Evolutionary conservation across 2,888 invertebrate genomes (phyloP).

Genomic region (Pristionchus maxplancki): DNA sequence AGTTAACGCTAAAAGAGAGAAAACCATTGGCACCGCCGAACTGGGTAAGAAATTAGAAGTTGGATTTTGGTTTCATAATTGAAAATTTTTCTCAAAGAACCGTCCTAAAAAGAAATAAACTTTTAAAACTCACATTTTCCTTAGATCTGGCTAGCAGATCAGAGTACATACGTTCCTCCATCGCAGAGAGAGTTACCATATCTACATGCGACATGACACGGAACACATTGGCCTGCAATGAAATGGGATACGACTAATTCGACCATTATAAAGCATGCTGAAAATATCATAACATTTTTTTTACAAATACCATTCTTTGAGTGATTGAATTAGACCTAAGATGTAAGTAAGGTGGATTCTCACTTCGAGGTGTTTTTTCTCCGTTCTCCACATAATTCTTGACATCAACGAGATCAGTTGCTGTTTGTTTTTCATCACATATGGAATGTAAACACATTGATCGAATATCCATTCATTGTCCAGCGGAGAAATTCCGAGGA

Average conservation of each 20-base stretch:
- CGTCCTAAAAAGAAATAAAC: too few relatives aligned
- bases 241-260: too few relatives aligned
- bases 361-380: constrained; percentile 35
- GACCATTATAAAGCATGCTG: too few relatives aligned
- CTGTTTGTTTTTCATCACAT: not conserved
- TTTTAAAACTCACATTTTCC: not conserved
- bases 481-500: constrained; percentile 58
- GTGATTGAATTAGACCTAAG: too few relatives aligned
- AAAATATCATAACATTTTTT: too few relatives aligned
- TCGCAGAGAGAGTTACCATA: not conserved
- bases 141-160: not conserved
- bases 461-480: constrained; percentile 36
- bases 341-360: too few relatives aligned
- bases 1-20: too few relatives aligned
- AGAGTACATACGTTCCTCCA: constrained; percentile 44
- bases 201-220: not conserved
- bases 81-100: too few relatives aligned
- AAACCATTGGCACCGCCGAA: too few relatives aligned
- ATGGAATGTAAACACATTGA: not conserved
- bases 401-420: not conserved
- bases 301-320: too few relatives aligned
- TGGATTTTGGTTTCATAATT: too few relatives aligned
- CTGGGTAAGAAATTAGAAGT: too few relatives aligned
- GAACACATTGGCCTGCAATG: not conserved
- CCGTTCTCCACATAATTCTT: constrained; percentile 34